Base-by-base conservation (phyloP, 1,140 invertebrate species). In the Lepidurus arcticus region DNA sequence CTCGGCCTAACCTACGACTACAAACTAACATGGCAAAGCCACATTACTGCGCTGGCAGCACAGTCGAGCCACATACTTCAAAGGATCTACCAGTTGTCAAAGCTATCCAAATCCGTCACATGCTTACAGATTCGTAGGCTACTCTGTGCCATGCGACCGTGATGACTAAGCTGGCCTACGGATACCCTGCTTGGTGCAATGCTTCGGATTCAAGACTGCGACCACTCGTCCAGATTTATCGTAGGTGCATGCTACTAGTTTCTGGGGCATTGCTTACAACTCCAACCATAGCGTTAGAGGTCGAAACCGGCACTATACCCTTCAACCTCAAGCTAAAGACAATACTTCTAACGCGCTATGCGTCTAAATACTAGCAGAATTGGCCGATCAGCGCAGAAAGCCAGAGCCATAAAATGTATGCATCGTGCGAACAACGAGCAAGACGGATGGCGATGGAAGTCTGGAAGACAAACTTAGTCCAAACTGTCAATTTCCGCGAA, bases 1-100 rank as follows among this genome's bases (percentile, higher is more conserved):
- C 75, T 76, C 21, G 75, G 75, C 10, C 10, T 76, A n/a, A 44
- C 42, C 42, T 76, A 34, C 42, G 75, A 76, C 75, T n/a, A 76
- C 21, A 76, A 76, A 44, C 11, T 76, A 44, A 44, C 75, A 21
- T 76, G 7, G 75, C 21, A 44, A 11, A 24, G 42, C 42, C 75
- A 76, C 75, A 76, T 76, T 11, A n/a, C 42, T 10, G n/a, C 42
- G 44, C 42, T 43, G 75, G 75, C 75, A 76, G 21, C 75, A 76
- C 21, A 76, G 44, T n/a, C 75, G 7, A 7, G 24, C 75, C 44
- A 44, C 10, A 42, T n/a, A 11, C 42, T 76, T 1, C 75, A 76
- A 43, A 10, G 21, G 21, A n/a, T 44, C 16, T 34, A 44, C 42
- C 75, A 44, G 16, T 42, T 75, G 42, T 11, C 13, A 16, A 34